These are phyloP conservation scores for Cryptoprocta ferox DNA, from an alignment of 2,797 vertebrate species.

Conservation along the genomic window DNA sequence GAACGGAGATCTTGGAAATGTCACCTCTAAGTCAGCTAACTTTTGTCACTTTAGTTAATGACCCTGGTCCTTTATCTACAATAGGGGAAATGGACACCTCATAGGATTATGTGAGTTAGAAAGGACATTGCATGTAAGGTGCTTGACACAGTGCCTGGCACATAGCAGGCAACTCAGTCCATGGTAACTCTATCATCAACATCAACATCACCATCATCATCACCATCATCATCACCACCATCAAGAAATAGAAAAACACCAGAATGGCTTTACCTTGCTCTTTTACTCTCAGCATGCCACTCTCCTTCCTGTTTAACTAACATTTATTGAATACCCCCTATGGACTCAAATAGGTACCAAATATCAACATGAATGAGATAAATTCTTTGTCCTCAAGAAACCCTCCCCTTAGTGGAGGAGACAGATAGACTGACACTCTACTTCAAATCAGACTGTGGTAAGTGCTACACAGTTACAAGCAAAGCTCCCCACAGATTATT, in stretches of 20 bases:
- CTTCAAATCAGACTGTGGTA: not conserved
- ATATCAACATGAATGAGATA: not conserved
- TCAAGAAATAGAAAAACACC: not conserved
- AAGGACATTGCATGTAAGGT: not conserved
- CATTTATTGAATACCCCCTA: not conserved
- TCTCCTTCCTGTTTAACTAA: slow-evolving; percentile 27
- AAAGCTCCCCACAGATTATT: not conserved
- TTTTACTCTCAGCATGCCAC: not conserved
- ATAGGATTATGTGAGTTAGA: not conserved
- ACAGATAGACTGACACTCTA: not conserved
- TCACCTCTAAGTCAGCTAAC: not conserved
- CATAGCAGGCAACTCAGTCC: not conserved
- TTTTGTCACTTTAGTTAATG: not conserved
- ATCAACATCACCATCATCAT: not conserved
- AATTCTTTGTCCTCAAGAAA: not conserved
- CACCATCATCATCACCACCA: not conserved
- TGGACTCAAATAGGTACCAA: not conserved
- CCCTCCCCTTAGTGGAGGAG: not conserved
- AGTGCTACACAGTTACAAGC: not conserved
- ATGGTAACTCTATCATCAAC: not conserved
- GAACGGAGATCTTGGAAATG: slow-evolving; percentile 26
- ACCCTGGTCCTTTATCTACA: not conserved
- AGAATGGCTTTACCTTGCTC: not conserved
- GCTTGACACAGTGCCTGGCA: not conserved
- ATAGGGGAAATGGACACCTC: not conserved